Evolutionary conservation across 2,113 vertebrate species (phyloP), one percentile per base, ranked within the genome.

Genomic region (Pycnonotus jocosus): DNA sequence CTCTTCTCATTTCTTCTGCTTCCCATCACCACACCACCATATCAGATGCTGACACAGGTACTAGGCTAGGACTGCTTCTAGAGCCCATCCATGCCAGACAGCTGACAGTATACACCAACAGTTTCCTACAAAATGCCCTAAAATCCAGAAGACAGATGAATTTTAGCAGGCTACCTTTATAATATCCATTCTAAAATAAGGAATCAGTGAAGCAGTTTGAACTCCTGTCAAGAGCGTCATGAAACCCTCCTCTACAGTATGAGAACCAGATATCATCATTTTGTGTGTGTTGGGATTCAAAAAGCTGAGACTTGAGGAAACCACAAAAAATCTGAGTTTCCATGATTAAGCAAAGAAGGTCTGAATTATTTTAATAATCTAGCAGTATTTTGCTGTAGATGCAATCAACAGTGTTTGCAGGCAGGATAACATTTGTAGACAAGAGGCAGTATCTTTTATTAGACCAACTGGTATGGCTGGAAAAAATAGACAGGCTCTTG

Each of bases 381-480:
- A 73, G 62, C n/a, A 72, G 27, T 83, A 35, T 87, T 92, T 87
- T 73, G 15, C 54, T 70, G 62, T 37, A 68, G 82, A 87, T 74
- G 38, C 48, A 78, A 91, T 58, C 64, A 72, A 76, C 3, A 48
- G n/a, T 73, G 76, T 92, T 92, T 92, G 90, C 5, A 81, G 21
- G 58, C 48, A 88, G 58, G 64, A 86, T 42, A 83, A 92, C 10
- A 12, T 80, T 57, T 94, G 64, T 73, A 90, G 82, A 88, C 30
- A 93, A 93, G 53, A 94, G 64, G 56, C 64, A 88, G 3, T 50
- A 80, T 84, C 82, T 94, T 93, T 94, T 86, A 90, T 86, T 81
- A 95, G 92, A 95, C 35, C 68, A 88, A 60, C 51, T 83, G 64
- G 56, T 66, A 88, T 27, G 54, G 45, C 47, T 91, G 87, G 81